phyloP scores from a whole-genome alignment of 2,113 vertebrate genomes.

The Odontesthes bonariensis region DNA sequence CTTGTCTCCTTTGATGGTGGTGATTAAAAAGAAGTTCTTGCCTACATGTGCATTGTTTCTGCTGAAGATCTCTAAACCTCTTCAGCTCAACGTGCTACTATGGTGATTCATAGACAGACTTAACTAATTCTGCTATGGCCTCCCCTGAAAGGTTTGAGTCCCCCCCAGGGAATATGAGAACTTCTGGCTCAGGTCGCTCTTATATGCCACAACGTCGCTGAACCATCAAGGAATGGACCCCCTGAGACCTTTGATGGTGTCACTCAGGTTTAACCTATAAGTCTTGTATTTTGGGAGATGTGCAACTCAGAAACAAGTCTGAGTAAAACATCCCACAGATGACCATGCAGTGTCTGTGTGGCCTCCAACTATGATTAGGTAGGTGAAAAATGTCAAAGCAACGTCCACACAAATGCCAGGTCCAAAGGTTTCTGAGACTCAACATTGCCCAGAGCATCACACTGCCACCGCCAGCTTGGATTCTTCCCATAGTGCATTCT shows the following conservation, averaged over 20 bases:
- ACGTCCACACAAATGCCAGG: not conserved
- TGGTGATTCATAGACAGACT: slow-evolving; percentile 63
- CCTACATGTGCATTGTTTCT: slow-evolving; percentile 64
- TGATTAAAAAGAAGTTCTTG: slow-evolving; percentile 79
- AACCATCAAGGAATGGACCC: not conserved
- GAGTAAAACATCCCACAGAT: too few relatives aligned
- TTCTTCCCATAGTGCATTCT: not conserved
- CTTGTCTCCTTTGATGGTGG: slow-evolving; percentile 80
- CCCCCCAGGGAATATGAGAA: not conserved
- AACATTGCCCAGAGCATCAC: not conserved
- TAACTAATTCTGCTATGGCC: slow-evolving; percentile 45
- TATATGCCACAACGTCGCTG: not conserved
- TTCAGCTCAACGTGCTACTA: slow-evolving; percentile 33
- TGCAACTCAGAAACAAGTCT: too few relatives aligned
- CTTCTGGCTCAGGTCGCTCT: not conserved
- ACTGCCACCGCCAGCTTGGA: not conserved
- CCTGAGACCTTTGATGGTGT: not conserved
- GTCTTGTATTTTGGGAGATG: not conserved
- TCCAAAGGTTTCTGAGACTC: not conserved
- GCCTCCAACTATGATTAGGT: too few relatives aligned
- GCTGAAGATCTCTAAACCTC: slow-evolving; percentile 39
- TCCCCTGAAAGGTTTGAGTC: not conserved
- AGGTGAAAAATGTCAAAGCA: not conserved
- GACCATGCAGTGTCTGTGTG: too few relatives aligned
- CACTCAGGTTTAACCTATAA: not conserved